A percentile compares a stretch with the other conserved stretches of the same genome.
Conservation (phyloP, 2,113 vertebrate species). For the Syngnathus floridae region DNA sequence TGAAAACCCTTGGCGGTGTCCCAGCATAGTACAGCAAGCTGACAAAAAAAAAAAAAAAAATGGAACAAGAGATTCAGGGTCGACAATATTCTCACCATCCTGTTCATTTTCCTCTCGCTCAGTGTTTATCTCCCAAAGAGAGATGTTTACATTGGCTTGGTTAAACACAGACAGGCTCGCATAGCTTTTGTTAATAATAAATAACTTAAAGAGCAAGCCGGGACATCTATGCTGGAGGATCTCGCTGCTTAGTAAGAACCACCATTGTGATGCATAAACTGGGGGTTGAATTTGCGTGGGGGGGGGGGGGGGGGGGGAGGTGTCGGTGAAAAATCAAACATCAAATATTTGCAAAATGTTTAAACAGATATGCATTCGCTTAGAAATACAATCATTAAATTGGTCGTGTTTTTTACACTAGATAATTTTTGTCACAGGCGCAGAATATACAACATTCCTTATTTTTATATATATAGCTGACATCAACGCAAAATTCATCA, state of each 20-base stretch:
- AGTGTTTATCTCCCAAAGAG: slow-evolving; percentile 56
- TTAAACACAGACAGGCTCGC: slow-evolving; percentile 53
- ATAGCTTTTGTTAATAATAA: slow-evolving; percentile 65
- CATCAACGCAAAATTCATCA: no score
- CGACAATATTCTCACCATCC: slow-evolving; percentile 35
- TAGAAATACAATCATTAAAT: no score
- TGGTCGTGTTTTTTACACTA: no score
- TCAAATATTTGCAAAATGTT: slow-evolving; percentile 41
- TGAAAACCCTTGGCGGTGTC: not conserved
- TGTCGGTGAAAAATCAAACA: not conserved
- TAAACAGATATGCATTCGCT: slow-evolving; percentile 31
- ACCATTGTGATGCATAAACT: slow-evolving; percentile 20
- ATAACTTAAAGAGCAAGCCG: slow-evolving; percentile 55
- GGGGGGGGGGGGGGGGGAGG: no score
- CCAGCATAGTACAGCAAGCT: not conserved
- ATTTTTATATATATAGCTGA: no score
- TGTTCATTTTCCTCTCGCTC: slow-evolving; percentile 38
- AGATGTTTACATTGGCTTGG: slow-evolving; percentile 59
- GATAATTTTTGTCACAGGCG: no score
- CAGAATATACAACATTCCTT: no score
- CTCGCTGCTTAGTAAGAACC: slow-evolving; percentile 24
- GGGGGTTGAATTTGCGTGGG: no score
- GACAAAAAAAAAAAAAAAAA: not conserved
- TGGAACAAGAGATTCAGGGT: slow-evolving; percentile 5
- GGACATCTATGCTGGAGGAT: slow-evolving; percentile 28